Base-by-base conservation (phyloP, 2,888 invertebrate species). In the Tricholauxania praeusta region DNA sequence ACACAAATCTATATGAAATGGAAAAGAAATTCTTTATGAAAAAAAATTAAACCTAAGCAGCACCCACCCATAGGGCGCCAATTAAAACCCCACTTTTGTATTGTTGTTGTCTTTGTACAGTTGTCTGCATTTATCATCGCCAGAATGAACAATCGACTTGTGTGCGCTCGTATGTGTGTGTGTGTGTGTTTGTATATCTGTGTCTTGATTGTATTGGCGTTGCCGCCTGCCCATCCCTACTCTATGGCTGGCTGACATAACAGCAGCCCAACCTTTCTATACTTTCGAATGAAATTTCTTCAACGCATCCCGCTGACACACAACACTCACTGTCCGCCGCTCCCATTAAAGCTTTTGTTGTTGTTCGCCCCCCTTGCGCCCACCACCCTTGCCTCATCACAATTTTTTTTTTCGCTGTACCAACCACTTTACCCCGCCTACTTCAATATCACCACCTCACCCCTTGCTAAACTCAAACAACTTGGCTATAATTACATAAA, bases 91-190 rank as follows among this genome's bases (percentile, higher is more conserved):
- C 68, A 71, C 57, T 63, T 57, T 60, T 53, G 28, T 60, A 15
- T 69, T 62, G 69, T 60, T 39, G 51, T 60, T 51, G 69, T 69
- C 69, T 69, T 62, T 69, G 72, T 66, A 53, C 66, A 17, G 64
- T 55, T 71, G 74, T 74, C 71, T 74, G 64, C 71, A 71, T 74
- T 71, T 74, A 74, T 74, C 71, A 74, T 74, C 64, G 64, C 71
- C 39, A 64, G 71, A 71, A 71, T 71, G 74, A 74, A 71, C 74
- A 74, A 74, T 71, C 71, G 71, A 74, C 74, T 73, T 60, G 48
- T 69, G 73, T 22, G 49, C 28, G 48, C 53, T 57, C 39, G 14
- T 59, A 14, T 65, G 51, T 15, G 19, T 62, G 55, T 6, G 19
- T 60, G 63, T 32, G 57, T 65, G 55, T 70, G 57, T 59, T 49